Conservation (phyloP, 2,797 vertebrate species). For the Uromys caudimaculatus region DNA sequence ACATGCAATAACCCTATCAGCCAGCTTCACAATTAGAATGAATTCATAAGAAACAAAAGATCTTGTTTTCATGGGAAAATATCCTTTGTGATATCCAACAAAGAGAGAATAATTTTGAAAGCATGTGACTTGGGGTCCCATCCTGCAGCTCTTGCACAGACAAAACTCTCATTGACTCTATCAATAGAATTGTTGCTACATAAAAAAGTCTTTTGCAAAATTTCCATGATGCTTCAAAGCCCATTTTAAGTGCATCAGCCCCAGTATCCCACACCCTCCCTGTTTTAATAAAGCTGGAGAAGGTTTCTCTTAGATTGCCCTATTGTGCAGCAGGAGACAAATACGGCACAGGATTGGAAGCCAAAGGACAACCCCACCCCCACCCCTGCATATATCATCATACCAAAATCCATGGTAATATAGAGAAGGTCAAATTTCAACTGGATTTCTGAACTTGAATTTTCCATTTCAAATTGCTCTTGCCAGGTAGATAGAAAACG, state of each 20-base stretch:
- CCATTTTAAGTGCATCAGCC: conserved; percentile 78
- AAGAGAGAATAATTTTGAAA: conserved; percentile 82
- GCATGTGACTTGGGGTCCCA: conserved; percentile 80
- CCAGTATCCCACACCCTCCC: conserved; percentile 56
- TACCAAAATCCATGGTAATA: conserved; percentile 81
- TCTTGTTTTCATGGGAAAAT: conserved; percentile 80
- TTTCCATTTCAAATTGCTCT: conserved; percentile 80
- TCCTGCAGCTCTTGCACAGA: conserved; percentile 77
- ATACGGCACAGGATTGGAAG: conserved; percentile 65
- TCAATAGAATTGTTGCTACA: conserved; percentile 79
- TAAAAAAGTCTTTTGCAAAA: conserved; percentile 81
- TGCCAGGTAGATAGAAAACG: conserved; percentile 83
- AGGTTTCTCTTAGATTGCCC: conserved; percentile 78
- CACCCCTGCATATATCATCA: conserved; percentile 82
- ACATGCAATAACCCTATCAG: conserved; percentile 77
- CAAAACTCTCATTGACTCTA: conserved; percentile 84
- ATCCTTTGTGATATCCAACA: conserved; percentile 82
- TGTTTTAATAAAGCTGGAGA: conserved; percentile 77
- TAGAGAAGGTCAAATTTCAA: conserved; percentile 84
- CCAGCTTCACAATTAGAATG: conserved; percentile 82
- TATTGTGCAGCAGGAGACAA: conserved; percentile 74
- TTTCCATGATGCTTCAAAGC: conserved; percentile 78
- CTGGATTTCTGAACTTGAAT: conserved; percentile 83
- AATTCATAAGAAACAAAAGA: conserved; percentile 83
- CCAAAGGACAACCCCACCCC: conserved; percentile 78